Conservation (phyloP, 2,113 vertebrate genomes). For the Carollia perspicillata region DNA sequence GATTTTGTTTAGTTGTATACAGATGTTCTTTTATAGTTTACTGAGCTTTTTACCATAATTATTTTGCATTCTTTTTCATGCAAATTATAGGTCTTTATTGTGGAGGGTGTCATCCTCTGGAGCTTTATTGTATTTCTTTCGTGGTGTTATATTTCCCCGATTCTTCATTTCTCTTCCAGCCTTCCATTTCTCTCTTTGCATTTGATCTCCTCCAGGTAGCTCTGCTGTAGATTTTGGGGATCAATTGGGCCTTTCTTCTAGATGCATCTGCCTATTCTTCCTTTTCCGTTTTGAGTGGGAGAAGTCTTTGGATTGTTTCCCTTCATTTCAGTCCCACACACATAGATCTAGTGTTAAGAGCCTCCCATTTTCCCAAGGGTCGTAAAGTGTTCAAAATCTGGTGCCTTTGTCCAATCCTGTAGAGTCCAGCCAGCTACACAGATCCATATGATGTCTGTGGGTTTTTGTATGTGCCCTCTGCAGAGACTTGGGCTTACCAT, state of each 20-base stretch:
- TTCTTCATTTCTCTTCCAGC: not conserved
- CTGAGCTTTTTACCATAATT: not conserved
- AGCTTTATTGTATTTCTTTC: not conserved
- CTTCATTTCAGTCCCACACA: not conserved
- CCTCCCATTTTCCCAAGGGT: not conserved
- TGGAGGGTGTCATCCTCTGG: not conserved
- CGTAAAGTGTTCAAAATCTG: not conserved
- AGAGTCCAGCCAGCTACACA: not conserved
- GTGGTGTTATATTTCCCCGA: not conserved
- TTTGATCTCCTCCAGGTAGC: not conserved
- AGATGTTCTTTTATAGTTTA: not conserved
- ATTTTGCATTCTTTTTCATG: not conserved
- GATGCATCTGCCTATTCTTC: not conserved
- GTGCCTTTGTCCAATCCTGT: not conserved
- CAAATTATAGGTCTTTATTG: not conserved
- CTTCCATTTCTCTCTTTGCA: not conserved
- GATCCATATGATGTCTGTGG: too few relatives aligned
- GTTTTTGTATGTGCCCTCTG: not conserved
- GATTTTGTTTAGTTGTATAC: not conserved
- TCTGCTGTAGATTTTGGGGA: not conserved
- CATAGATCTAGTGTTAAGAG: not conserved
- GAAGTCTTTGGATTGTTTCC: not conserved
- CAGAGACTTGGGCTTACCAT: not conserved
- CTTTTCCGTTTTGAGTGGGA: not conserved
- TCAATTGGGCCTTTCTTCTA: not conserved